phyloP scores from a whole-genome alignment of 2,888 invertebrate genomes.

The Eledona agricola region DNA sequence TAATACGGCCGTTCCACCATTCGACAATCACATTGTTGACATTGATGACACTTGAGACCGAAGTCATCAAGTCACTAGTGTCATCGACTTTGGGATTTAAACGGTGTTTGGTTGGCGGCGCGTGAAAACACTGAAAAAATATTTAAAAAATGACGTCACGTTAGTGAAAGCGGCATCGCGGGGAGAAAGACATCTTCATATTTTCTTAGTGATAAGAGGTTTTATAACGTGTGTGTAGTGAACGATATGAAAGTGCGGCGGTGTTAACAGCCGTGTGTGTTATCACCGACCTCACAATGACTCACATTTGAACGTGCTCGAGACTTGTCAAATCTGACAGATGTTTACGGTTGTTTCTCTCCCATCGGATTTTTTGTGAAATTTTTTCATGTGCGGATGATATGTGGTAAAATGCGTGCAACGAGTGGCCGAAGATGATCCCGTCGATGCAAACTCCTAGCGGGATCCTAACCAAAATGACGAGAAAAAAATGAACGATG shows the following conservation, averaged over 20 bases:
- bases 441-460: slow-evolving; percentile 1
- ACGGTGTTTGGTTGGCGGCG: slow-evolving; percentile 16
- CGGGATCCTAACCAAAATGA: slow-evolving; percentile 69
- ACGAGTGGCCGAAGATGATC: slow-evolving; percentile 8
- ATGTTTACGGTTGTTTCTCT: slow-evolving; percentile 41
- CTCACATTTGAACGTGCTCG: slow-evolving; percentile 14
- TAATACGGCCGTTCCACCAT: too few relatives aligned
- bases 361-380: slow-evolving; percentile 5
- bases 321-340: slow-evolving; percentile 41
- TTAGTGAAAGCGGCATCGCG: slow-evolving; percentile 51
- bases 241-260: slow-evolving; percentile 23
- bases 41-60: slow-evolving; percentile 22
- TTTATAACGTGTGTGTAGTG: slow-evolving; percentile 28
- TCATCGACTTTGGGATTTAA: slow-evolving; percentile 14
- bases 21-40: too few relatives aligned
- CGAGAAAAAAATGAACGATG: slow-evolving; percentile 78
- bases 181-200: slow-evolving; percentile 40
- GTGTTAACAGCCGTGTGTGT: slow-evolving; percentile 14
- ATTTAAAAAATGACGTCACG: slow-evolving; percentile 51
- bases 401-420: slow-evolving; percentile 9
- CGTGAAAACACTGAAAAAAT: slow-evolving; percentile 29
- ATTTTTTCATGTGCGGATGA: slow-evolving; percentile 1
- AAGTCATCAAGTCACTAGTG: too few relatives aligned
- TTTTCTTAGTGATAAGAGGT: slow-evolving; percentile 38
- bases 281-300: slow-evolving; percentile 3